Percentiles rank a stretch among this genome's conserved stretches.
These are phyloP conservation scores for Mungos mungo DNA, from an alignment of 2,113 vertebrate genomes.

Conservation along the genomic window DNA sequence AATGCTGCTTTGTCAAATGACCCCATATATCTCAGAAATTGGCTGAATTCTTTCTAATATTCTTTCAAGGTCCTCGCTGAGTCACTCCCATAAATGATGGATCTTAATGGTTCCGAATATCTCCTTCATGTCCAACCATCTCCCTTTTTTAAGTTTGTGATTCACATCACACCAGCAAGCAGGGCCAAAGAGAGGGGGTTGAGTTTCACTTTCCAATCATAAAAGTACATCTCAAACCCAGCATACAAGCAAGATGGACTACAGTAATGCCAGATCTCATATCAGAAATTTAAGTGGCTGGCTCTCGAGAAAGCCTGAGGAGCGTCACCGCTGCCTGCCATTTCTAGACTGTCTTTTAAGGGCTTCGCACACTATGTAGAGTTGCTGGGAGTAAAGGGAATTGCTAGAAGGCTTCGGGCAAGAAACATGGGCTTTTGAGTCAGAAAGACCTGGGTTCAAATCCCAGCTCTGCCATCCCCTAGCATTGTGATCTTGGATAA, in stretches of 20 bases:
- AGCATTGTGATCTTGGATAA: neutral
- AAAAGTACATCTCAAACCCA: slow-evolving; percentile 40
- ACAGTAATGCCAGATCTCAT: neutral
- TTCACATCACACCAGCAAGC: slow-evolving; percentile 7
- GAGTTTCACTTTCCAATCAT: slow-evolving; percentile 49
- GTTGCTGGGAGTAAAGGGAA: neutral
- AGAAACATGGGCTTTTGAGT: neutral
- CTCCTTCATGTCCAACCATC: slow-evolving; percentile 38
- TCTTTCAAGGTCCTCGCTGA: slow-evolving; percentile 73
- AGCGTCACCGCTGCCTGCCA: neutral
- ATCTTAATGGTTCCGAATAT: slow-evolving; percentile 58
- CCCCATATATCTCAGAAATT: slow-evolving; percentile 68
- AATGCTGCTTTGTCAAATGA: slow-evolving; percentile 62
- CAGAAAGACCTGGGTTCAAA: neutral
- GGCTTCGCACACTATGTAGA: neutral
- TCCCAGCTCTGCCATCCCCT: neutral
- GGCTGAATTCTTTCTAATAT: slow-evolving; percentile 73
- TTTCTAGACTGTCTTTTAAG: neutral
- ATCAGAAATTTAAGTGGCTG: neutral
- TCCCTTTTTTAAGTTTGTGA: slow-evolving; percentile 61
- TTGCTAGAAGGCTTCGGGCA: neutral
- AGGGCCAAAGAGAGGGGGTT: neutral
- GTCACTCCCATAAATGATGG: slow-evolving; percentile 74
- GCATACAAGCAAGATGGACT: neutral
- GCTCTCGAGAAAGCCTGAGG: neutral